Base-by-base conservation (phyloP, 2,113 vertebrate species). In the Perccottus glenii region DNA sequence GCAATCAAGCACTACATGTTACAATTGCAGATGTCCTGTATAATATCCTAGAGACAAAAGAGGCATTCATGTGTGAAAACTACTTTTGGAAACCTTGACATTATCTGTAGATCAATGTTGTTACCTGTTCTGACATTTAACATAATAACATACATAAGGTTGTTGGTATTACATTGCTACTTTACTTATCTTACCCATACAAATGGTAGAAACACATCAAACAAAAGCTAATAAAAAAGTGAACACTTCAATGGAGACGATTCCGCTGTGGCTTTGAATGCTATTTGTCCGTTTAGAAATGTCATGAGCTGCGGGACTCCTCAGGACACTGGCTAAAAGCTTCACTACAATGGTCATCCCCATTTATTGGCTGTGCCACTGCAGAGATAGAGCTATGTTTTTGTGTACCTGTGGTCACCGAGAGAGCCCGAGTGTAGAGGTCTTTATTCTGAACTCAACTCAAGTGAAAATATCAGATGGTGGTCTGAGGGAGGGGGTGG, bases 271-370 rank as follows among this genome's bases (percentile, higher is more conserved):
- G 77, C 53, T 38, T 58, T 72, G 60, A 83, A 81, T 81, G 67
- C 64, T 75, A 74, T 87, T 81, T 81, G 81, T 83, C 78, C 77
- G 78, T 82, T 81, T 80, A 60, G 65, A 90, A 89, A 90, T 90
- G 85, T 85, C 88, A 87, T 27, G 53, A 59, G 75, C 82, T 55
- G 40, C 15, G 45, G 83, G 82, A 86, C 85, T 87, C 70, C 78
- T 83, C 68, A 67, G 70, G 75, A 87, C 49, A 52, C 77, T 19
- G 35, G 78, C 84, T 88, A 85, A 88, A 80, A 82, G 84, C 86
- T 65, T 77, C 70, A 44, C 57, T 44, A 79, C 77, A 78, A 84
- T 79, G 63, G 70, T 74, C 64, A 47, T 82, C 47, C 27, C 60
- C 60, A 79, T 87, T 87, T 85, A 83, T 67, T 83, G 82, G 64